Base-by-base conservation (phyloP, 2,113 vertebrate species). In the Alligator sinensis region DNA sequence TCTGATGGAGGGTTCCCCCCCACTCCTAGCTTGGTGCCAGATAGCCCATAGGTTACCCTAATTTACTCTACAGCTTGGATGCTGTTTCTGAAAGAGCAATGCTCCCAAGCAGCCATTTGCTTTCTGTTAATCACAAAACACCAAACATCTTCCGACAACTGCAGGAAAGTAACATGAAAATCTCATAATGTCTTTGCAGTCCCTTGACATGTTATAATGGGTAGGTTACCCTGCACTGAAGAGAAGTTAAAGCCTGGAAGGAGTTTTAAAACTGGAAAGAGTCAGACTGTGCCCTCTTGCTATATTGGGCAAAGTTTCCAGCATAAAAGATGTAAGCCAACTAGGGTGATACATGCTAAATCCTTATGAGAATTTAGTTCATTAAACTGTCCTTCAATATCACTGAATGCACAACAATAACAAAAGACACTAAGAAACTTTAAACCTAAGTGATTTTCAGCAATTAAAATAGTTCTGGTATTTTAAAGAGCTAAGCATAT, bases 401-500 rank as follows among this genome's bases (percentile, higher is more conserved):
- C 55, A 79, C 85, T 95, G 84, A 91, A n/a, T 89, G 91, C 94
- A 82, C 57, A 82, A 83, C 77, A 91, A 76, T 84, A 96, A 80
- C 55, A 85, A 80, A 95, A 84, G 87, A 88, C 77, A 90, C 88
- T 88, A 91, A 76, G 78, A 89, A 88, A 85, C 66, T 60, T 94
- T 81, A 86, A 95, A 94, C 83, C 85, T 85, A 87, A 96, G 92
- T 90, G 82, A 89, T 97, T 97, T 96, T 95, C 88, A 94, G 77
- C 92, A 94, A 94, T 92, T 94, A 95, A 96, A 95, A 88, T 84
- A 85, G 84, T 70, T 93, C 89, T 92, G 87, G 80, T 94, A 95
- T 96, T 95, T 87, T 24, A 90, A 96, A 96, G 97, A 74, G 63
- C 63, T 83, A 77, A 87, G 75, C 80, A 75, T 62, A 75, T 34